A percentile compares a stretch with the other conserved stretches of the same genome.
Conservation (phyloP, 2,888 invertebrate genomes). For the Flabesymbios commensalis region DNA sequence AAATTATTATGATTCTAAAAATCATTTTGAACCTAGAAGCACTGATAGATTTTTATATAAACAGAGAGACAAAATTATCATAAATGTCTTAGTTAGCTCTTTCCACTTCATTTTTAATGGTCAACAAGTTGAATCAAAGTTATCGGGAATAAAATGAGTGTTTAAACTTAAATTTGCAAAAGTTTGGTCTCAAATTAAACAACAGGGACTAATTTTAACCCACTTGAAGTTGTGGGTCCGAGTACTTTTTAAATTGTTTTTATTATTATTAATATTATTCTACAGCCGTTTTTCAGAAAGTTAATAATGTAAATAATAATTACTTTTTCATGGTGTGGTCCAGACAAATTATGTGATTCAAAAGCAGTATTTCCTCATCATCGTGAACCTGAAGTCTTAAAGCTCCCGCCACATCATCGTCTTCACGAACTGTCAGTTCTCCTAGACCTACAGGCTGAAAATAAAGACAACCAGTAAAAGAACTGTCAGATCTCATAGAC, state of each 20-base stretch:
- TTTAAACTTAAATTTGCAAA: too few species aligned
- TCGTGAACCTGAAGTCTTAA: constrained; percentile 36
- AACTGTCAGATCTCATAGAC: too few species aligned
- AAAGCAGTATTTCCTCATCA: constrained; percentile 35
- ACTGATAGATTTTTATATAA: too few species aligned
- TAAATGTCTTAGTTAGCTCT: too few species aligned
- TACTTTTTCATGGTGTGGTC: constrained; percentile 29
- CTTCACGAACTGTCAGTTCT: constrained; percentile 37
- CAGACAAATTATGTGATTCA: constrained; percentile 45
- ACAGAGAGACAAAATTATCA: too few species aligned
- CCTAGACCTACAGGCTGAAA: constrained; percentile 42
- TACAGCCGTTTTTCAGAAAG: not conserved
- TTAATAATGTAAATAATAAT: too few species aligned
- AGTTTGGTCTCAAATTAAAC: too few species aligned
- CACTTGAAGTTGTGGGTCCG: not conserved
- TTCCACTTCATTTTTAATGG: too few species aligned
- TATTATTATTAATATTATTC: not conserved
- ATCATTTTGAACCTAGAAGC: not conserved
- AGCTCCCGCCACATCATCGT: constrained; percentile 42
- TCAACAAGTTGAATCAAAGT: too few species aligned
- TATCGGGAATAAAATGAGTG: too few species aligned
- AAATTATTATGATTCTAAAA: not conserved
- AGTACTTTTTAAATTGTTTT: not conserved
- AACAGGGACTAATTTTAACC: not conserved
- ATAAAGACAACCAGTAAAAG: not conserved